Evolutionary conservation across 2,113 vertebrate species (phyloP).

Genomic region (Strix aluco): DNA sequence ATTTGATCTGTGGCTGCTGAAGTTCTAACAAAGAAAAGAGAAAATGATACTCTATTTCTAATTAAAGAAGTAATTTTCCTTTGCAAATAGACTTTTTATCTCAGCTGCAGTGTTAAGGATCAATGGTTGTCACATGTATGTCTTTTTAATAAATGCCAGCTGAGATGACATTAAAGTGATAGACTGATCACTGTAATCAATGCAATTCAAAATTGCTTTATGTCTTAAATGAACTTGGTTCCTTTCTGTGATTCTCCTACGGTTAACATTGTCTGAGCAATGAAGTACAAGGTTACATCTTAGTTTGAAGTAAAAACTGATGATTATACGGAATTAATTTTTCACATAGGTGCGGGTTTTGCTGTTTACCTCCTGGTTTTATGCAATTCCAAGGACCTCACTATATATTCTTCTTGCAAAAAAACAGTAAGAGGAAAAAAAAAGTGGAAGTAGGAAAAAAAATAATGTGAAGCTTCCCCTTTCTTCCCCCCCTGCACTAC

Average conservation of each 20-base stretch:
- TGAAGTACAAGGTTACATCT: slow-evolving; percentile 38
- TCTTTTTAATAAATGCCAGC: slow-evolving; percentile 64
- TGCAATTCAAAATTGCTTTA: slow-evolving; percentile 62
- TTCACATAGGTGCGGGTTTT: not conserved
- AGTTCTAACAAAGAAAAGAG: slow-evolving; percentile 34
- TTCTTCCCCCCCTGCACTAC: not conserved
- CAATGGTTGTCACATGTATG: slow-evolving; percentile 64
- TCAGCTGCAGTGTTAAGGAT: slow-evolving; percentile 54
- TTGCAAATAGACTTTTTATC: slow-evolving; percentile 61
- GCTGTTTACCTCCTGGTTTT: not conserved
- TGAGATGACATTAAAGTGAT: slow-evolving; percentile 68
- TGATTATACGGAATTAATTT: not conserved
- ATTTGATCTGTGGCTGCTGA: not conserved
- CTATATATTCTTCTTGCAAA: not conserved
- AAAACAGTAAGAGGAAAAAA: not conserved
- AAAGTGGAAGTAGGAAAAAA: not conserved
- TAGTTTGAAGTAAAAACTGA: not conserved
- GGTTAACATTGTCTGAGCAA: slow-evolving; percentile 42
- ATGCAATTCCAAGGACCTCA: not conserved
- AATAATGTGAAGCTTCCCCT: not conserved
- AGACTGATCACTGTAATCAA: slow-evolving; percentile 73
- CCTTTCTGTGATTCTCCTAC: slow-evolving; percentile 43
- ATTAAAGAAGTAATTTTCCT: slow-evolving; percentile 67
- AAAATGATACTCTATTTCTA: slow-evolving; percentile 56
- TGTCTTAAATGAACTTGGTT: slow-evolving; percentile 56